Base-by-base conservation (phyloP, 64 coral and sea anemone genomes). In the Dendronephthya gigantea region DNA sequence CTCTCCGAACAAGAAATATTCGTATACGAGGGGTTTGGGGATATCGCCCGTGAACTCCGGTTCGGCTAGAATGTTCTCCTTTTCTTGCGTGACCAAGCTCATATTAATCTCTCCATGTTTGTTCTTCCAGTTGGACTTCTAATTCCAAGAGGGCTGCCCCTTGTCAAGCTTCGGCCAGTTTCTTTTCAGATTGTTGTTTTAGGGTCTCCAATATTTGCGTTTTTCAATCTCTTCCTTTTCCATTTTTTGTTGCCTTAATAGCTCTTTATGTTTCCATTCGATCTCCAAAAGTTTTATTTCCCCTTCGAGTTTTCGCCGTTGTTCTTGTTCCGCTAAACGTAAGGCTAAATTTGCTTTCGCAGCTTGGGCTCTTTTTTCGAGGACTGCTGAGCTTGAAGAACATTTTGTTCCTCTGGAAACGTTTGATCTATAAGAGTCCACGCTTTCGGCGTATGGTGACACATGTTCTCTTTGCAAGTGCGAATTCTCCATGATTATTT, bases 121-220 rank as follows among this genome's bases (percentile, higher is more conserved):
- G 55, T 72, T n/a, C 85, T 30, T 56, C 29, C 33, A 72, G 37
- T 70, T 68, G 65, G 13, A 23, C 59, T 68, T 86, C 56, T 22
- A 86, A 17, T 35, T 86, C 85, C 55, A 28, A 41, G 47, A 86
- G 39, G 49, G 85, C 37, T 47, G 59, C 85, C 47, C 9, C 58
- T 43, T 86, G 62, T 35, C 85, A 32, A 5, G 85, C 59, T 86
- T 68, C 85, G 31, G 85, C 85, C 51, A 86, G 56, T 58, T 70
- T 45, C 25, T 25, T 22, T 50, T 86, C n/a, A n/a, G n/a, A n/a
- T n/a, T n/a, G n/a, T n/a, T n/a, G n/a, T n/a, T n/a, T n/a, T n/a
- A n/a, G n/a, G n/a, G n/a, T n/a, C n/a, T n/a, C n/a, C n/a, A n/a
- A n/a, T n/a, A n/a, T n/a, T n/a, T n/a, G n/a, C n/a, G n/a, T n/a